Percentiles rank a stretch among this genome's conserved stretches.
Conservation (phyloP, 2,113 vertebrate genomes). For the Macaca nemestrina region DNA sequence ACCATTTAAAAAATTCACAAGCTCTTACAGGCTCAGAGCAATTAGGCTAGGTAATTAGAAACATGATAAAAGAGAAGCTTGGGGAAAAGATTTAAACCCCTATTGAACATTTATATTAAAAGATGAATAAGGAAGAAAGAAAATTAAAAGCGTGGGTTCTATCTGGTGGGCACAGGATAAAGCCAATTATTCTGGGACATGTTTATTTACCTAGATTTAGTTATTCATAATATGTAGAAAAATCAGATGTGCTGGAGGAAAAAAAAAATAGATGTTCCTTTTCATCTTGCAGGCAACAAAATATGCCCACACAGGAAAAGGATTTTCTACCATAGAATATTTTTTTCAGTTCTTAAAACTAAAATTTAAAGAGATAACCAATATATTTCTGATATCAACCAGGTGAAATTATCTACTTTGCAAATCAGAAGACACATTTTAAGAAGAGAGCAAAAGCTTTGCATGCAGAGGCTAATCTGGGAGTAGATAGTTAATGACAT, state of each 20-base stretch:
- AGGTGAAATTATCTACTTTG: conserved; percentile 8
- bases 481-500: neutral
- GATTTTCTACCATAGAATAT: neutral
- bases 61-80: conserved; percentile 80
- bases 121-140: conserved; percentile 77
- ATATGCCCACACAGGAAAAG: neutral
- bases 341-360: conserved; percentile 21
- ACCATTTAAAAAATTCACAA: conserved; percentile 71
- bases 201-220: conserved; percentile 73
- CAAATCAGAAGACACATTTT: conserved; percentile 26
- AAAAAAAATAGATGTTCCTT: conserved; percentile 7
- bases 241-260: neutral
- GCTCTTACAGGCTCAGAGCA: conserved; percentile 79
- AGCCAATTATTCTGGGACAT: conserved; percentile 72
- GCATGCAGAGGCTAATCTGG: neutral
- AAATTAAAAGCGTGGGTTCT: conserved; percentile 79
- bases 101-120: conserved; percentile 82
- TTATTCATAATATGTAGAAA: conserved; percentile 41
- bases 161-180: conserved; percentile 78
- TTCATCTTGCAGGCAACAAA: conserved; percentile 40
- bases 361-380: conserved; percentile 1
- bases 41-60: conserved; percentile 86
- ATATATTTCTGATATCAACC: neutral
- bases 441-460: neutral
- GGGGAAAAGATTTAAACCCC: conserved; percentile 81